Evolutionary conservation across 2,888 invertebrate genomes (phyloP), one percentile per base, ranked within the genome.

Genomic region (Acleris sparsana): DNA sequence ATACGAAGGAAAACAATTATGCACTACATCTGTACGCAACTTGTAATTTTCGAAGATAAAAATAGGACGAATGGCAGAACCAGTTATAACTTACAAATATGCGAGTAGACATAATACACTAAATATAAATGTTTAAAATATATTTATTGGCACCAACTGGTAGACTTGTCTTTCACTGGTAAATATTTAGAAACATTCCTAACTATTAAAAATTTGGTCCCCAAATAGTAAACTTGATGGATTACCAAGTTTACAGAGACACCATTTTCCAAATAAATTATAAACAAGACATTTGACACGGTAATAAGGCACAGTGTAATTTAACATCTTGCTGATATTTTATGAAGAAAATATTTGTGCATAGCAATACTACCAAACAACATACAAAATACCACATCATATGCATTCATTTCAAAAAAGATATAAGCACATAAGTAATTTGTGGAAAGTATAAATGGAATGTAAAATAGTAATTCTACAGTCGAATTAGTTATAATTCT

Each of bases 81-180:
- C 39, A 39, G 39, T 39, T 39, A 4, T 1, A 39, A 0, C 39
- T 39, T 13, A 39, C 13, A 13, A 39, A 13, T 39, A 39, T 13
- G 39, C 13, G 9, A 39, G 39, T 39, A 39, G 13, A 39, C 39
- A 39, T 4, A 1, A 39, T 13, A 39, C 39, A 13, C 39, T 39
- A 39, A 39, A 11, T 39, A 39, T 13, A 39, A 39, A 39, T 39
- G 39, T 39, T 13, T 65, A 66, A 73, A 69, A 67, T 72, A 74
- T 80, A 76, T 73, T 78, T 80, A 86, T 89, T 90, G 89, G 90
- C 90, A 89, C 90, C 84, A 83, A 62, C 75, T 85, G 86, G 85
- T 87, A 66, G 65, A 56, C 44, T 29, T 56, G n/a, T 56, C 55
- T 56, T 53, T 66, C 17, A 46, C 61, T 56, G 13, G 46, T 53